Conservation (phyloP, 2,113 vertebrate genomes). For the Phyllopteryx taeniolatus region DNA sequence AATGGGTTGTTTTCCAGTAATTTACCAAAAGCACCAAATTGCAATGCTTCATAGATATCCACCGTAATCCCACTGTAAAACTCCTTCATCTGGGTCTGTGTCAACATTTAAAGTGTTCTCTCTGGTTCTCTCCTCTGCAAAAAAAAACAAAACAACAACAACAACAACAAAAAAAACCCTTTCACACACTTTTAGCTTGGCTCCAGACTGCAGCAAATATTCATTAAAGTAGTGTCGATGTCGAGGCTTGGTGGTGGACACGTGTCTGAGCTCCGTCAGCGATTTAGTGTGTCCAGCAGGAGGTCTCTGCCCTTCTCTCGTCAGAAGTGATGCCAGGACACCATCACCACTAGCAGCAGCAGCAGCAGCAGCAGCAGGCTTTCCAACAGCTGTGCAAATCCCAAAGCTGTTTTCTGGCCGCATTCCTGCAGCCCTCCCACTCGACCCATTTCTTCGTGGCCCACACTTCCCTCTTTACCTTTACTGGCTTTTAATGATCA, state of each 20-base stretch:
- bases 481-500: slow-evolving; percentile 39
- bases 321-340: slow-evolving; percentile 69
- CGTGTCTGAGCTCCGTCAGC: slow-evolving; percentile 38
- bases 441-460: slow-evolving; percentile 45
- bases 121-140: neutral
- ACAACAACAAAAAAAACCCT: neutral
- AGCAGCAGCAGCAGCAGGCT: slow-evolving; percentile 5
- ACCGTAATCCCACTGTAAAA: too few relatives aligned
- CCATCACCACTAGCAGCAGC: neutral
- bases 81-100: too few relatives aligned
- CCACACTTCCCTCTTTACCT: slow-evolving; percentile 46
- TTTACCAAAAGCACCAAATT: too few relatives aligned
- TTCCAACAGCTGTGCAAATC: slow-evolving; percentile 69
- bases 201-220: neutral
- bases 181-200: neutral
- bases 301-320: slow-evolving; percentile 50
- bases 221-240: neutral
- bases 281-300: slow-evolving; percentile 49
- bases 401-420: slow-evolving; percentile 53
- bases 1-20: too few relatives aligned
- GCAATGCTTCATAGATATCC: too few relatives aligned
- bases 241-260: slow-evolving; percentile 32
- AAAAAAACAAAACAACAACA: too few relatives aligned
- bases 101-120: neutral
- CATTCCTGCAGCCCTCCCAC: slow-evolving; percentile 40